Evolutionary conservation across 2,797 vertebrate genomes (phyloP), one percentile per base, ranked within the genome.

Genomic region (Semotilus atromaculatus): DNA sequence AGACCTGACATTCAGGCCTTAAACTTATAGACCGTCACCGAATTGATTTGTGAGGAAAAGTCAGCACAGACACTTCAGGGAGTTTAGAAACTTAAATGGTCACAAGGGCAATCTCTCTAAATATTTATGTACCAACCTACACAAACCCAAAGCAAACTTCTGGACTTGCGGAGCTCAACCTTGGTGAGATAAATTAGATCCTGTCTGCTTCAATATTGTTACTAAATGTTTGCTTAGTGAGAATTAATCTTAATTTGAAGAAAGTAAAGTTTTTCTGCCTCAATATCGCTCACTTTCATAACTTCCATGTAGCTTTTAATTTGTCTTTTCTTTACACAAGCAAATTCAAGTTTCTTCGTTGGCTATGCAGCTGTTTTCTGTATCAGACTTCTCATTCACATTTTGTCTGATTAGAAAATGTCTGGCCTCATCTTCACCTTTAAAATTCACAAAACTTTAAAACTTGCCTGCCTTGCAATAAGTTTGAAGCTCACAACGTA

Each of bases 351-450:
- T 21, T 77, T 62, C 5, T 21, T 19, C 3, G 36, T 29, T 29
- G 23, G 36, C 55, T 62, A 62, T 62, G 76, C 38, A 87, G 87
- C 89, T 67, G 85, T 87, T 76, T 64, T 81, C 91, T 81, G 71
- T 71, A 71, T 11, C 38, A 55, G 64, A 67, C 51, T 40, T 51
- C 77, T 92, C 92, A 94, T 94, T 93, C 91, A 92, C 91, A 90
- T 93, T 93, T 93, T 92, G 85, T 85, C 19, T 71, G 71, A 87
- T 67, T 88, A 82, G 38, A 76, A 80, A 84, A 86, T 85, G 88
- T 71, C 29, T 40, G 43, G 31, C 89, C 90, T 86, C 86, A 91
- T 91, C 86, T 84, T 86, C 83, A 55, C 85, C 71, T 87, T 88
- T 91, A 58, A n/a, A 87, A 83, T 88, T 31, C 14, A 18, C 34